Evolutionary conservation across 2,797 vertebrate species (phyloP).

Genomic region (Melanotaenia nigrans): DNA sequence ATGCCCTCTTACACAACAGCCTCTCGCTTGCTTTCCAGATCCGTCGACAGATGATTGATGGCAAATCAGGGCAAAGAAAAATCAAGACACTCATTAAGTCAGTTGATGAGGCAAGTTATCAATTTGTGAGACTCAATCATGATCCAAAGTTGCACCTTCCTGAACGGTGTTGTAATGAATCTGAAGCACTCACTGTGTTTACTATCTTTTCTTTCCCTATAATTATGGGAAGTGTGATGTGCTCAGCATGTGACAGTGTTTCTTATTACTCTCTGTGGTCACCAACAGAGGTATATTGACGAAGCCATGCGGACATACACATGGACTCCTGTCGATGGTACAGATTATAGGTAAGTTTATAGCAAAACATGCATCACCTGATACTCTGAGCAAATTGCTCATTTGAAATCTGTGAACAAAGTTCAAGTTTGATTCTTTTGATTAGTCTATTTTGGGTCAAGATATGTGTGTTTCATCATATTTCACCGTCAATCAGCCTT

Average conservation of each 20-base stretch:
- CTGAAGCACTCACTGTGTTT: slow-evolving; percentile 50
- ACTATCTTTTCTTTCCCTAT: slow-evolving; percentile 40
- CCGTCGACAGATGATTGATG: slow-evolving; percentile 95
- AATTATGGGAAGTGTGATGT: slow-evolving; percentile 18
- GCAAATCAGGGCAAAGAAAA: slow-evolving; percentile 88
- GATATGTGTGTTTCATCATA: background rate
- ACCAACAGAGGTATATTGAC: slow-evolving; percentile 93
- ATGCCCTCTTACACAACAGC: background rate
- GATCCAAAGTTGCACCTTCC: slow-evolving; percentile 64
- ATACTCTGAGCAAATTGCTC: slow-evolving; percentile 26
- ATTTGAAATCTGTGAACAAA: slow-evolving; percentile 42
- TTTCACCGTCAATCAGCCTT: background rate
- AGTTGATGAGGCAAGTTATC: slow-evolving; percentile 92
- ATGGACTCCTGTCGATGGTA: slow-evolving; percentile 94
- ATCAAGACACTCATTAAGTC: slow-evolving; percentile 96
- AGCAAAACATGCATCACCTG: slow-evolving; percentile 11
- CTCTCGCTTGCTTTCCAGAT: slow-evolving; percentile 81
- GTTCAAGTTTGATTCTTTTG: slow-evolving; percentile 14
- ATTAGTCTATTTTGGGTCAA: background rate
- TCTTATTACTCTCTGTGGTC: slow-evolving; percentile 17
- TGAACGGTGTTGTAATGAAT: slow-evolving; percentile 54
- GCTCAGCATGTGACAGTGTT: slow-evolving; percentile 13
- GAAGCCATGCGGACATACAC: slow-evolving; percentile 93
- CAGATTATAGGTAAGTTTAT: slow-evolving; percentile 93
- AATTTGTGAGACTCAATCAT: slow-evolving; percentile 68